Percentiles rank a stretch among this genome's conserved stretches.
Conservation (phyloP, 2,888 invertebrate genomes). For the Ichneumon xanthorius region DNA sequence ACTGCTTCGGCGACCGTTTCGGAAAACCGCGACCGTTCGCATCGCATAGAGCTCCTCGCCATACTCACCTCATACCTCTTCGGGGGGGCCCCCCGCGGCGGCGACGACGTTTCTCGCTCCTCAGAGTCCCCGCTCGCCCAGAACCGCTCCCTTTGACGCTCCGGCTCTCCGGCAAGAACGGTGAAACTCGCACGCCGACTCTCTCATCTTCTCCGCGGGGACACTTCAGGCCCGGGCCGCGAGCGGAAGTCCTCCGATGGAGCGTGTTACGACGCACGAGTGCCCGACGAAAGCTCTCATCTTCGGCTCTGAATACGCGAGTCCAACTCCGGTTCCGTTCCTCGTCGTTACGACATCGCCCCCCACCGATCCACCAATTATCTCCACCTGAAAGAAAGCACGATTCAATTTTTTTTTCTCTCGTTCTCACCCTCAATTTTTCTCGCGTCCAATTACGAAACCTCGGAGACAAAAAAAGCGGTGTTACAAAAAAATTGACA, state of each 20-base stretch:
- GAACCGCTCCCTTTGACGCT: conserved; percentile 43
- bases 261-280: conserved; percentile 40
- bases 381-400: conserved; percentile 6
- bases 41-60: not conserved
- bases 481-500: not conserved
- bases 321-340: conserved; percentile 5
- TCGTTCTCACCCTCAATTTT: not conserved
- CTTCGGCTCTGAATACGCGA: conserved; percentile 40
- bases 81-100: not conserved
- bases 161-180: conserved; percentile 40
- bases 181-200: conserved; percentile 32
- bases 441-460: not conserved
- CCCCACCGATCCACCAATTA: conserved; percentile 8
- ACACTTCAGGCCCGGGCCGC: not conserved
- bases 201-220: conserved; percentile 43
- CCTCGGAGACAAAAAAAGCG: not conserved
- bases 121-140: conserved; percentile 53
- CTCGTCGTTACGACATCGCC: conserved; percentile 9
- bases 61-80: not conserved
- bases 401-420: not conserved
- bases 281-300: conserved; percentile 49
- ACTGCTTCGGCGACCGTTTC: not conserved
- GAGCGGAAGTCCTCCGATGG: conserved; percentile 12
- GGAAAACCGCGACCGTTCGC: not conserved
- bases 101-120: conserved; percentile 8